Percentiles rank a stretch among this genome's conserved stretches.
Conservation (phyloP, 1,140 invertebrate genomes). For the Drosophila nigrodunni region DNA sequence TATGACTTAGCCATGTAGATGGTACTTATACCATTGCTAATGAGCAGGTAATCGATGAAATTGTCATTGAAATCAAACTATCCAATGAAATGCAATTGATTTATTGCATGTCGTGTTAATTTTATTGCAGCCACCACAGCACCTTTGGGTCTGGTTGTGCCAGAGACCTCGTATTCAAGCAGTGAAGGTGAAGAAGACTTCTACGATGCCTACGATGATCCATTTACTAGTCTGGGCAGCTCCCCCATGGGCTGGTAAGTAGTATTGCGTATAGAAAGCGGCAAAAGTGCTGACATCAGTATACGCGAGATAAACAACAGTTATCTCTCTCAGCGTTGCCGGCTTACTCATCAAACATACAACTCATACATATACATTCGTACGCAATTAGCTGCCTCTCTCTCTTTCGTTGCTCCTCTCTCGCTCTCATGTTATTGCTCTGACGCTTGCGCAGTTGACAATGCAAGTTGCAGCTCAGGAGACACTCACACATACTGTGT, state of each 20-base stretch:
- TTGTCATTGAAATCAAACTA: conserved; percentile 1
- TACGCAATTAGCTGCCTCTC: not conserved
- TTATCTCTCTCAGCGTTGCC: conserved; percentile 31
- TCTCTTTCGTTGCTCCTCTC: not conserved
- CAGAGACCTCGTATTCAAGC: conserved; percentile 97
- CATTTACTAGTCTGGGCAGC: conserved; percentile 85
- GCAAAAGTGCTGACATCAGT: conserved; percentile 38
- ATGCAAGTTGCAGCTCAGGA: conserved; percentile 35
- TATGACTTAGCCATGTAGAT: not conserved
- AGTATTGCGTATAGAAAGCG: conserved; percentile 25
- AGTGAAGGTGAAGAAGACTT: conserved; percentile 99
- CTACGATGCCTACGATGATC: conserved; percentile 95
- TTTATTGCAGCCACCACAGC: conserved; percentile 71
- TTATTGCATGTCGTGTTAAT: conserved; percentile 16
- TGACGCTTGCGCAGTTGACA: conserved; percentile 34
- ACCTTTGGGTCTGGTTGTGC: conserved; percentile 86
- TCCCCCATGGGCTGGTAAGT: conserved; percentile 85
- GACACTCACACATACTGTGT: not conserved
- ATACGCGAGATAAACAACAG: conserved; percentile 26
- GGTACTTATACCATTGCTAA: conserved; percentile 21
- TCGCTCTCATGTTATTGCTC: not conserved
- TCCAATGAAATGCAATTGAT: conserved; percentile 27
- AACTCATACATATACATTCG: not conserved
- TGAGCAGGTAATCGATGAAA: conserved; percentile 35
- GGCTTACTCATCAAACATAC: conserved; percentile 22